Conservation (phyloP, 2,888 invertebrate species). For the Taenaris catops region DNA sequence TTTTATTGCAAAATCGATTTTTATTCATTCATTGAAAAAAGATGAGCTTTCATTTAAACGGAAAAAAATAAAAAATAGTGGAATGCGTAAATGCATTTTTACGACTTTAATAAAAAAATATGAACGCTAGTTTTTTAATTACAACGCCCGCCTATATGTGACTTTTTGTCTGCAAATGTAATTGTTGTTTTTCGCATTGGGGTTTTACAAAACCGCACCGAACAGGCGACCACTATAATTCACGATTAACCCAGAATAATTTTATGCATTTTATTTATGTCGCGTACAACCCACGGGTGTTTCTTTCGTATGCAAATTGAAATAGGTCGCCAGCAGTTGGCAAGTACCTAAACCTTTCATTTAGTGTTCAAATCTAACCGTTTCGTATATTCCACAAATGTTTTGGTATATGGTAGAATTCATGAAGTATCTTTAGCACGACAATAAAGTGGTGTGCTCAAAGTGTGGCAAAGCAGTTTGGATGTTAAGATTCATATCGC, state of each 20-base stretch:
- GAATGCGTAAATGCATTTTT: too few relatives aligned
- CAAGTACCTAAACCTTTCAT: constrained; percentile 15
- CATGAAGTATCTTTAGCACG: constrained; percentile 9
- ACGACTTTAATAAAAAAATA: too few relatives aligned
- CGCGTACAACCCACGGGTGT: constrained; percentile 1
- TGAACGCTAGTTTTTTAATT: too few relatives aligned
- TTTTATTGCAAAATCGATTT: too few relatives aligned
- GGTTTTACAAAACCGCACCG: too few relatives aligned
- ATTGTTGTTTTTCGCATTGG: too few relatives aligned
- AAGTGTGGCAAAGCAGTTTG: constrained; percentile 7
- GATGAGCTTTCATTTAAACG: too few relatives aligned
- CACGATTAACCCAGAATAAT: constrained; percentile 10
- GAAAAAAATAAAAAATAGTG: too few relatives aligned
- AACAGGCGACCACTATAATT: constrained; percentile 3
- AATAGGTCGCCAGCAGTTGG: constrained; percentile 11
- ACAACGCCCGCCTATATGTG: too few relatives aligned
- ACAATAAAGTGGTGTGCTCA: constrained; percentile 7
- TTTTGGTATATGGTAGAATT: constrained; percentile 10
- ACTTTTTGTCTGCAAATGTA: too few relatives aligned
- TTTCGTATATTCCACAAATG: constrained; percentile 16
- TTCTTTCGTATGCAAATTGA: constrained; percentile 16
- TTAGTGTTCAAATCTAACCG: constrained; percentile 14
- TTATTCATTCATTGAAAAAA: too few relatives aligned
- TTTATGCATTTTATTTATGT: constrained; percentile 6
- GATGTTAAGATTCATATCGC: constrained; percentile 2